Base-by-base conservation (phyloP, 1,140 invertebrate genomes). In the Drosophila santomea region DNA sequence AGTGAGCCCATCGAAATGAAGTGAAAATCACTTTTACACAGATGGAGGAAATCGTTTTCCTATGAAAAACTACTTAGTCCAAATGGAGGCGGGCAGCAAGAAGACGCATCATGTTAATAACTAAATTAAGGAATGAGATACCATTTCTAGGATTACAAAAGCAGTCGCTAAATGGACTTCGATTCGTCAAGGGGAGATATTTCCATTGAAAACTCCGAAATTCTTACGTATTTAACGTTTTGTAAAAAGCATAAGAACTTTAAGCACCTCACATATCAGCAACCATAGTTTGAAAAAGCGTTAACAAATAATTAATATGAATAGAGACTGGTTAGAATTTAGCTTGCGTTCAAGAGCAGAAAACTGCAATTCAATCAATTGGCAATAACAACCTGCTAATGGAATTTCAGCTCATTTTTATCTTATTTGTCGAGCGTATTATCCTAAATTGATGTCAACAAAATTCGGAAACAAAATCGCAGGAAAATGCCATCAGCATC, bases 51-150 rank as follows among this genome's bases (percentile, higher is more conserved):
- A 62, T 68, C 66, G 58, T 76, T 88, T 86, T 86, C 71, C 75
- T 59, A 73, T 83, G 83, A 86, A 86, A 86, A 88, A 86, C 79
- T 83, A 88, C 83, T 86, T 86, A 83, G 50, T 35, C 20, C 64
- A 35, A 15, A 28, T 28, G 23, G 11, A 14, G 48, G 35, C 15
- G 23, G 32, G 15, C 7, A 8, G 15, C 3, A 4, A 17, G n/a
- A 17, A 11, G 28, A 38, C 23, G 63, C 64, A 48, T 48, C 67
- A 57, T 55, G 50, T 71, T 71, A 71, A 80, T 66, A 67, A 86
- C 78, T 86, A 64, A 75, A 88, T 88, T 75, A 83, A 72, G 61
- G 50, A 73, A 56, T 57, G 67, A 69, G 50, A 56, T 57, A 57
- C 64, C 51, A 39, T 20, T 47, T 67, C 36, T 41, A n/a, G 67